Base-by-base conservation (phyloP, 2,888 invertebrate genomes). In the Leucoptera coffeella region DNA sequence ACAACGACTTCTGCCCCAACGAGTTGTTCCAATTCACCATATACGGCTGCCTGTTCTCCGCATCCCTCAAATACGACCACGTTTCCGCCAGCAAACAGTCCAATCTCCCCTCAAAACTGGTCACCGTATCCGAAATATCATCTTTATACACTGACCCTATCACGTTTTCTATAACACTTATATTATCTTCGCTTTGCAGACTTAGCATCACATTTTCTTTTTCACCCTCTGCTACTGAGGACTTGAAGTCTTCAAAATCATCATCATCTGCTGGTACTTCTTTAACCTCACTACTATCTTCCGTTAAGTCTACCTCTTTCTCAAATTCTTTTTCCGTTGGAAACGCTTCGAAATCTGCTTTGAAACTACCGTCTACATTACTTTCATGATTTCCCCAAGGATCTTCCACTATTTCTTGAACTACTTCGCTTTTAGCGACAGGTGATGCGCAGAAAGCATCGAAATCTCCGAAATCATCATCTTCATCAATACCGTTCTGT, bases 11-110 rank as follows among this genome's bases (percentile, higher is more conserved):
- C 41, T 88, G 85, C 38, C 85, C 80, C 30, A 76, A 64, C 25
- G 89, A 89, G 43, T 80, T 83, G 30, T 77, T 74, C 89, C 89
- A 90, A 40, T 85, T 83, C 40, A 85, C 84, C 37, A 76, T 76
- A 29, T 89, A 73, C 8, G 89, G 88, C 42, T 83, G 81, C 12
- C 87, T 82, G 29, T 82, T 77, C 45, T 90, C 90, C 30, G 83
- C 75, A 42, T 82, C 82, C 41, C 78, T 77, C 30, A 87, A 57
- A 42, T 75, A 71, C 12, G 73, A 59, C 78, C 80, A 81, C 19
- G 77, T 64, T 38, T 64, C 64, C 44, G 74, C 67, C 3, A 67
- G 46, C 26, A 57, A 50, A 8, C 42, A 39, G 34, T 76, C 72
- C 29, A 75, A 39, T 17, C 60, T 61, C 8, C 44, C 46, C 15